Percentiles rank a stretch among this genome's conserved stretches.
phyloP scores from a whole-genome alignment of 2,113 vertebrate genomes.

The Carettochelys insculpta region DNA sequence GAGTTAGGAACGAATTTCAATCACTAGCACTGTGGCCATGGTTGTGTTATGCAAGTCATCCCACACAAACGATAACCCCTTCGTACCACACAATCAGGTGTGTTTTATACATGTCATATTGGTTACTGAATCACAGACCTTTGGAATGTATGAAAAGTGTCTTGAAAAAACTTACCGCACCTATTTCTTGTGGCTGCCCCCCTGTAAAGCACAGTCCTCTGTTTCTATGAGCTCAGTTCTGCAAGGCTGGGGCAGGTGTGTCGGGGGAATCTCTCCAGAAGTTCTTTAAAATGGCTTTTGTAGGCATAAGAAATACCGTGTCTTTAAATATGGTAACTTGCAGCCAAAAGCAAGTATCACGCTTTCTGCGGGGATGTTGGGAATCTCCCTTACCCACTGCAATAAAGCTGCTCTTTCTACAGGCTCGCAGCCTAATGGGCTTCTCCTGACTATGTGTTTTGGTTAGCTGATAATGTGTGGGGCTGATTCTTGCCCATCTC shows the following conservation, averaged over 20 bases:
- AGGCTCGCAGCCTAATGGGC: not conserved
- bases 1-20: not conserved
- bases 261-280: not conserved
- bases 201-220: not conserved
- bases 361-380: not conserved
- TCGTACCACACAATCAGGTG: not conserved
- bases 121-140: not conserved
- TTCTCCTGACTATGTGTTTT: not conserved
- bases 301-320: not conserved
- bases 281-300: not conserved
- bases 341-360: not conserved
- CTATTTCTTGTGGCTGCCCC: not conserved
- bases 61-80: not conserved
- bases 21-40: not conserved
- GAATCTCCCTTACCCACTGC: not conserved
- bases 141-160: not conserved
- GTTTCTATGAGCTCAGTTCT: not conserved
- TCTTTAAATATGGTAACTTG: not conserved
- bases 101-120: not conserved
- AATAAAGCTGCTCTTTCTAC: not conserved
- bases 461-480: not conserved
- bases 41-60: not conserved
- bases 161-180: not conserved
- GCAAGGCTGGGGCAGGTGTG: not conserved
- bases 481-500: not conserved